A percentile compares a stretch with the other conserved stretches of the same genome.
phyloP scores from a whole-genome alignment of 2,888 invertebrate species.

The Hecatera dysodea region DNA sequence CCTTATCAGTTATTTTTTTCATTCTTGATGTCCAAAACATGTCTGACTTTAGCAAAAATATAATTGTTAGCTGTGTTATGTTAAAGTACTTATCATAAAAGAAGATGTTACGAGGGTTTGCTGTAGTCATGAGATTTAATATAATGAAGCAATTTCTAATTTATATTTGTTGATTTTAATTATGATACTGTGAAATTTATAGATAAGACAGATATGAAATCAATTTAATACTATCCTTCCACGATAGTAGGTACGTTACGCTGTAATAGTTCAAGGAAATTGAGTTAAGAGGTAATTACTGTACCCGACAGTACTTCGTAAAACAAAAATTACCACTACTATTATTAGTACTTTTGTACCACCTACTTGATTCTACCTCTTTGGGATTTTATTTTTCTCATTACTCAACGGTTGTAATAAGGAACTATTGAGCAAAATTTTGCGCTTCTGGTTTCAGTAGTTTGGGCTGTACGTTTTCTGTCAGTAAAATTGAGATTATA shows the following conservation, averaged over 20 bases:
- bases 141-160: background rate
- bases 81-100: background rate
- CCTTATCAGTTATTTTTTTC: no score
- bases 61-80: no score
- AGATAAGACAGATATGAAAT: background rate
- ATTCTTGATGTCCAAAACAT: background rate
- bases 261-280: background rate
- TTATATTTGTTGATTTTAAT: slow-evolving; percentile 11
- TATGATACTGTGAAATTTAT: slow-evolving; percentile 3
- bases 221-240: background rate
- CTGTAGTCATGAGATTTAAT: background rate
- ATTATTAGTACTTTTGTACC: no score
- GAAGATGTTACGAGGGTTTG: no score
- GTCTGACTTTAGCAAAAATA: no score
- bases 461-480: no score
- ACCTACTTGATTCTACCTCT: background rate
- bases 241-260: background rate
- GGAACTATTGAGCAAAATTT: background rate
- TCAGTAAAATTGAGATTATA: no score
- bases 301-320: background rate
- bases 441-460: background rate
- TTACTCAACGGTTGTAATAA: background rate
- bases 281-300: background rate
- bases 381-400: background rate
- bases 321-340: no score